Percentiles rank a stretch among this genome's conserved stretches.
phyloP scores from a whole-genome alignment of 2,888 invertebrate species.

The Liopterus haemorrhoidalis region DNA sequence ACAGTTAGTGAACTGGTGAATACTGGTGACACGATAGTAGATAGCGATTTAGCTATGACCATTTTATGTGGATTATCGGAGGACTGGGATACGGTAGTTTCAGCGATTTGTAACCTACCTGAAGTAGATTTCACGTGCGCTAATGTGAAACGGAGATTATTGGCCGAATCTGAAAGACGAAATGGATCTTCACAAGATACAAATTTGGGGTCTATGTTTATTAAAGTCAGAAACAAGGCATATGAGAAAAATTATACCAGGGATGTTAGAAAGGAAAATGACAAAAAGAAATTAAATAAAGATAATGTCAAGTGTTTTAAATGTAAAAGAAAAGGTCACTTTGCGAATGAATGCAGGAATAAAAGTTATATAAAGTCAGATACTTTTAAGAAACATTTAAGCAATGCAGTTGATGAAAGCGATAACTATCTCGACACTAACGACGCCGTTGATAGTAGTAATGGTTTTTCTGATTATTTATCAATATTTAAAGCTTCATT shows the following conservation, averaged over 20 bases:
- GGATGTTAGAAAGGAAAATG: neutral
- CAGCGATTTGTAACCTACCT: slow-evolving; percentile 11
- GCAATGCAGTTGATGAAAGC: neutral
- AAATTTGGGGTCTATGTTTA: no score
- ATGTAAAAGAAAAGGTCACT: slow-evolving; percentile 1
- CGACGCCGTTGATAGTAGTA: no score
- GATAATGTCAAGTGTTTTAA: slow-evolving; percentile 4
- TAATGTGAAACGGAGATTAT: slow-evolving; percentile 2
- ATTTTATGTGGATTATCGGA: slow-evolving; percentile 18
- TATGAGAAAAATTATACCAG: neutral
- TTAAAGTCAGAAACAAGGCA: neutral
- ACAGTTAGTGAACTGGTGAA: slow-evolving; percentile 14
- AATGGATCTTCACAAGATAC: neutral
- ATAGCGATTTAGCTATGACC: slow-evolving; percentile 19
- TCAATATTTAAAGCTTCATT: no score
- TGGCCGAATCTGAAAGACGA: slow-evolving; percentile 11
- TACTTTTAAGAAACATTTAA: neutral
- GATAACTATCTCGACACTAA: neutral
- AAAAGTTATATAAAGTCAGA: neutral
- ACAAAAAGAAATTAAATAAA: neutral
- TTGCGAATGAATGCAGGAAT: slow-evolving; percentile 1
- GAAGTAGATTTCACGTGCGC: slow-evolving; percentile 5
- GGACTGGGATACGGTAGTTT: slow-evolving; percentile 18
- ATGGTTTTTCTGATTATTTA: no score
- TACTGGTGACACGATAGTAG: slow-evolving; percentile 15